Percentiles rank a stretch among this genome's conserved stretches.
Conservation (phyloP, 2,888 invertebrate species). For the Xanthia togata region DNA sequence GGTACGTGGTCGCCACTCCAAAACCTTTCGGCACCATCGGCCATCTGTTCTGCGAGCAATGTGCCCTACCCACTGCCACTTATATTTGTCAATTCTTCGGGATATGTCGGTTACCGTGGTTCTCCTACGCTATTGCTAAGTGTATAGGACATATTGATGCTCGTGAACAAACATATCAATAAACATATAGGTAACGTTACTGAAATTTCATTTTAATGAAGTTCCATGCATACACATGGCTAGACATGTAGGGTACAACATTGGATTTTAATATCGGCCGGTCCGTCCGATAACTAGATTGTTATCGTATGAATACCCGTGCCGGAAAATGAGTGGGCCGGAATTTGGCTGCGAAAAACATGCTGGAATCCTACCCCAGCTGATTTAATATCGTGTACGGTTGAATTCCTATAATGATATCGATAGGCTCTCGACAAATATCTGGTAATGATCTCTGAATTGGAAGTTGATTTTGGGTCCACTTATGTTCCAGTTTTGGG, state of each 20-base stretch:
- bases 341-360: constrained; percentile 76
- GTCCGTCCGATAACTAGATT: constrained; percentile 81
- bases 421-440: constrained; percentile 54
- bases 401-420: constrained; percentile 71
- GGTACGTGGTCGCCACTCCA: too few species aligned
- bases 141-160: neutral
- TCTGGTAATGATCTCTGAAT: constrained; percentile 51
- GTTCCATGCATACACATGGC: constrained; percentile 42
- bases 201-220: constrained; percentile 56
- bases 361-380: constrained; percentile 69
- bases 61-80: too few species aligned
- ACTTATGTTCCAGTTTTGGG: constrained; percentile 47
- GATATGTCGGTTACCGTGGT: too few species aligned
- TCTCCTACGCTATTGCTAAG: neutral
- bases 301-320: constrained; percentile 78
- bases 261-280: constrained; percentile 81
- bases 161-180: constrained; percentile 15
- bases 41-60: too few species aligned
- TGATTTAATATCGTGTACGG: constrained; percentile 74
- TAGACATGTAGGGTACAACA: constrained; percentile 69
- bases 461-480: constrained; percentile 47
- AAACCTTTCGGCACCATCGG: too few species aligned
- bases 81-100: too few species aligned
- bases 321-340: constrained; percentile 74
- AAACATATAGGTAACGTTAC: constrained; percentile 1